Base-by-base conservation (phyloP, 2,797 vertebrate species). In the Nyctibius grandis region DNA sequence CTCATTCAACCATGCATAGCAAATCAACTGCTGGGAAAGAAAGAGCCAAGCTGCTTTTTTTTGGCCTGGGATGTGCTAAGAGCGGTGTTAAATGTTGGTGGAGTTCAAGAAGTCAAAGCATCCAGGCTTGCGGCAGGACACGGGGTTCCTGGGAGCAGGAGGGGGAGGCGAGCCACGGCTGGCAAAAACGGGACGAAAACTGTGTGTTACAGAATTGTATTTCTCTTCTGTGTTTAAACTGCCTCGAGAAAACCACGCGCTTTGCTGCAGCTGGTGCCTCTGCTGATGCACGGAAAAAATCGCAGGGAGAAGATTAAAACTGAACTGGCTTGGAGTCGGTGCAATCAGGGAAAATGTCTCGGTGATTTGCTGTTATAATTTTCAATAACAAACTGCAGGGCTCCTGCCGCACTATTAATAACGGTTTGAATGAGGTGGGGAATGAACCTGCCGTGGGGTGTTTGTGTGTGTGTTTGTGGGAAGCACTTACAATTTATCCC, bases 281-380 rank as follows among this genome's bases (percentile, higher is more conserved):
- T 92, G 97, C 97, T 97, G 97, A 97, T 85, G 96, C 97, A 85
- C 73, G 0, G 74, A 84, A 77, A 92, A 96, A 96, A 28, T 80
- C 94, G 95, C 19, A 4, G 70, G 53, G 26, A 92, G 86, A 97
- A 97, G 96, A 88, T 77, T 64, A 92, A 95, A 97, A 94, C 89
- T 95, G 94, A 91, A 91, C 87, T 92, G 91, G 59, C 96, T 92
- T 90, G 93, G 96, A 98, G 93, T 97, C 96, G 89, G 95, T 95
- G 97, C 95, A 98, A 98, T 98, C 98, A 98, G 96, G 97, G 97
- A 95, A 97, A 97, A 97, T 93, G 97, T 96, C 96, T 93, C 33
- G 1, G 56, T 97, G 98, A 98, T 98, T 98, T 98, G 97, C 97
- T 96, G 96, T 98, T 98, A 95, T 97, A 95, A 97, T 97, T 97